Evolutionary conservation across 2,113 vertebrate genomes (phyloP).

Genomic region (Ibidorhyncha struthersii): DNA sequence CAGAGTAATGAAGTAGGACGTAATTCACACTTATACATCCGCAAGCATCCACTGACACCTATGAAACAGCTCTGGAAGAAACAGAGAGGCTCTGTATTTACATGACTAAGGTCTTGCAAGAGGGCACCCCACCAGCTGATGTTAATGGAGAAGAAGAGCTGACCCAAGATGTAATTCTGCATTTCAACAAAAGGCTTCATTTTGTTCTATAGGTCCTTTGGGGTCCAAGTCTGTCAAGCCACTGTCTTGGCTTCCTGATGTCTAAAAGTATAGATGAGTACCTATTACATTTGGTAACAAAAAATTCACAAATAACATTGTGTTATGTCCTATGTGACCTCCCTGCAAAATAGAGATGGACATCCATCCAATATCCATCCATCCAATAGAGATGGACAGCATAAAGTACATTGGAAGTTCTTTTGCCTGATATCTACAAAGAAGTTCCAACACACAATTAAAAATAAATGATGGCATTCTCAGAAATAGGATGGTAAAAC

Average conservation of each 20-base stretch:
- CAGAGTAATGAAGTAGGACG: background rate
- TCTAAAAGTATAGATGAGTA: background rate
- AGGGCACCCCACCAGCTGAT: background rate
- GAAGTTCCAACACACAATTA: background rate
- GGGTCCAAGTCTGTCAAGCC: background rate
- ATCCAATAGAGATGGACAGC: no score
- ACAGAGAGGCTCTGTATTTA: background rate
- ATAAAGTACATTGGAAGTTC: background rate
- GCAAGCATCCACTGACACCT: background rate
- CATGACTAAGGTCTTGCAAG: background rate
- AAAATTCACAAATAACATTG: no score
- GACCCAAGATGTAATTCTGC: background rate
- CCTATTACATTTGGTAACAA: background rate
- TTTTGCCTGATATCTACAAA: background rate
- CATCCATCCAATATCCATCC: no score
- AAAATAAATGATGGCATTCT: background rate
- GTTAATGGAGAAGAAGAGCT: background rate
- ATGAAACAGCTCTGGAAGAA: background rate
- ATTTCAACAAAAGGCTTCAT: background rate
- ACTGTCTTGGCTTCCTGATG: background rate
- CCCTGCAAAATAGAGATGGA: background rate
- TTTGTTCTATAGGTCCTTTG: background rate
- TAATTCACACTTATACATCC: background rate
- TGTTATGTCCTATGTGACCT: background rate
- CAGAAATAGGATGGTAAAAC: background rate